Base-by-base conservation (phyloP, 2,113 vertebrate genomes). In the Pampusana beccarii region DNA sequence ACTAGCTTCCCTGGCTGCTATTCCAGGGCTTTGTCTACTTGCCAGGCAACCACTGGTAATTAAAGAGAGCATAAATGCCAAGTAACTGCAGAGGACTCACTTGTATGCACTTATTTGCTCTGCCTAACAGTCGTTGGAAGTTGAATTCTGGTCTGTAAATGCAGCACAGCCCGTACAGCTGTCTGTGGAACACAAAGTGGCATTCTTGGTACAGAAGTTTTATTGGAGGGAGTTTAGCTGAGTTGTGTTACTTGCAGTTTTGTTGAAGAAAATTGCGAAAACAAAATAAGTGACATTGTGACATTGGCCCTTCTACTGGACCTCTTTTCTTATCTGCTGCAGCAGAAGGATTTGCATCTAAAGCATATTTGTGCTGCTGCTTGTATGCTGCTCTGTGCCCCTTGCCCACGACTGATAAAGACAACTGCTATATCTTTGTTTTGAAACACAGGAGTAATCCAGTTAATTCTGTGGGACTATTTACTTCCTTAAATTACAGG, bases 301-400 rank as follows among this genome's bases (percentile, higher is more conserved):
- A 36, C 0, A 2, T 26, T 0, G 0, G 20, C 25, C 31, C 31
- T 73, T 44, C 5, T 23, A 13, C 7, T 34, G 53, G 20, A 46
- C 9, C 4, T 38, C 70, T 70, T 54, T 75, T 44, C 71, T 79
- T 50, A 79, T 14, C 44, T 69, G 21, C 53, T 1, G 4, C 21
- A 87, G 62, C 70, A 88, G 53, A 79, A 69, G 77, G 44, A 10
- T 60, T 91, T 65, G 38, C 24, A 38, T 81, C 74, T 72, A 65
- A 92, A 75, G 20, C 11, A 2, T 48, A 12, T 44, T 64, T 66
- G 17, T 82, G 38, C 28, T 77, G 36, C 40, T 84, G 42, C 18
- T 66, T 56, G 4, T 57, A 29, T 42, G 36, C n/a, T 83, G 40
- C 71, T 61, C 42, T 46, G 40, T 87, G 81, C 16, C 40, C 40